Percentiles rank a stretch among this genome's conserved stretches.
These are phyloP conservation scores for Lethocerus indicus DNA, from an alignment of 1,140 invertebrate species.

Conservation along the genomic window DNA sequence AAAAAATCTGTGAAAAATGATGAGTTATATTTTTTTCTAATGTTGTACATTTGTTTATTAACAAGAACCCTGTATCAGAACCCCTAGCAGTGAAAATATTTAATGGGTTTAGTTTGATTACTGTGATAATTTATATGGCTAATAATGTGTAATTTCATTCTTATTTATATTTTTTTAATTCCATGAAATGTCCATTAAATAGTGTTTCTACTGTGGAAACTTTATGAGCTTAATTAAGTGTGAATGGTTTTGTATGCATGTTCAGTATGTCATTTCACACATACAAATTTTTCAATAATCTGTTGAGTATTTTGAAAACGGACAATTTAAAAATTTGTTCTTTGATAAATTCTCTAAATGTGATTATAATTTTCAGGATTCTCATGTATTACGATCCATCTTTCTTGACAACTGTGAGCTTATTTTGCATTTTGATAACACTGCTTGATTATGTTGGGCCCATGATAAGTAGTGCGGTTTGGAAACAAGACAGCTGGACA, in stretches of 20 bases:
- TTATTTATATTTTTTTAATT: no score
- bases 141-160: no score
- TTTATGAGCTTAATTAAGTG: not conserved
- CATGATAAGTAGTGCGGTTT: constrained; percentile 42
- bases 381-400: constrained; percentile 67
- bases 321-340: not conserved
- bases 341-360: not conserved
- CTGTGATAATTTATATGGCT: no score
- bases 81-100: no score
- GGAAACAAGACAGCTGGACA: constrained; percentile 50
- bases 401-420: constrained; percentile 55
- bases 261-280: not conserved
- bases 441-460: constrained; percentile 64
- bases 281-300: not conserved
- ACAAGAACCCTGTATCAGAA: no score
- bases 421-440: constrained; percentile 47
- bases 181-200: no score
- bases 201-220: no score
- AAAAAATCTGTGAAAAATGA: not conserved
- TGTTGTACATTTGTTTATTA: not conserved
- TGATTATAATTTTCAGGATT: constrained; percentile 26
- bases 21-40: not conserved
- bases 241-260: not conserved
- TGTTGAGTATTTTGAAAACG: not conserved
- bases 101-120: no score